These are phyloP conservation scores for Callipepla squamata DNA, from an alignment of 2,113 vertebrate species.

Conservation along the genomic window DNA sequence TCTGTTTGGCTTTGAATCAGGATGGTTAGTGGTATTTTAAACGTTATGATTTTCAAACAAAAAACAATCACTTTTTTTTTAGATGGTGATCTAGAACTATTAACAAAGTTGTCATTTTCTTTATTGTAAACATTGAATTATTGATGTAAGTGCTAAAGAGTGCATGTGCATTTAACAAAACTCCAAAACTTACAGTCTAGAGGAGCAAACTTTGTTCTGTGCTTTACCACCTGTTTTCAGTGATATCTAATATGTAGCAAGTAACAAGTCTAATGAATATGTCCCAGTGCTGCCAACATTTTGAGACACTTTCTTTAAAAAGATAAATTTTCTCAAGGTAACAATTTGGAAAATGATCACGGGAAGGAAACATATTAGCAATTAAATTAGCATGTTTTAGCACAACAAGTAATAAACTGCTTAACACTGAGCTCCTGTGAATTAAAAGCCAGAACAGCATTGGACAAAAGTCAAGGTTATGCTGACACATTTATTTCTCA, in stretches of 20 bases:
- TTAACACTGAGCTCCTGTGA: conserved; percentile 78
- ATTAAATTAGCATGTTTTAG: conserved; percentile 76
- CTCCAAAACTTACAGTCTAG: not conserved
- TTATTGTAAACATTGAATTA: conserved; percentile 8
- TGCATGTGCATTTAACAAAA: not conserved
- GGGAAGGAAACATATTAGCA: conserved; percentile 78
- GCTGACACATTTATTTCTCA: conserved; percentile 86
- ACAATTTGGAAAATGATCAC: conserved; percentile 71
- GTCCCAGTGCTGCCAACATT: conserved; percentile 11
- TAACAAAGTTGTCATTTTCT: conserved; percentile 30
- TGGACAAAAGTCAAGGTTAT: conserved; percentile 82
- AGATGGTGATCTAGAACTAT: not conserved
- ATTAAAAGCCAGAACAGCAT: conserved; percentile 80
- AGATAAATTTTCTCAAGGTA: conserved; percentile 71
- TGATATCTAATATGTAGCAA: conserved; percentile 29
- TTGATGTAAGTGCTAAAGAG: not conserved
- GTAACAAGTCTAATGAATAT: conserved; percentile 52
- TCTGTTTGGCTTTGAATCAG: not conserved
- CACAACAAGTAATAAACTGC: conserved; percentile 83
- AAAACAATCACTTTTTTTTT: conserved; percentile 24
- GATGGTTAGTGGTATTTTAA: not conserved
- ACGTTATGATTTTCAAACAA: not conserved
- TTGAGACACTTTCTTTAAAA: conserved; percentile 66
- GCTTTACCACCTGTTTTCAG: conserved; percentile 23
- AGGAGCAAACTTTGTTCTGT: not conserved